Percentiles rank a stretch among this genome's conserved stretches.
These are phyloP conservation scores for Chiloscyllium plagiosum DNA, from an alignment of 2,113 vertebrate genomes.

Conservation along the genomic window DNA sequence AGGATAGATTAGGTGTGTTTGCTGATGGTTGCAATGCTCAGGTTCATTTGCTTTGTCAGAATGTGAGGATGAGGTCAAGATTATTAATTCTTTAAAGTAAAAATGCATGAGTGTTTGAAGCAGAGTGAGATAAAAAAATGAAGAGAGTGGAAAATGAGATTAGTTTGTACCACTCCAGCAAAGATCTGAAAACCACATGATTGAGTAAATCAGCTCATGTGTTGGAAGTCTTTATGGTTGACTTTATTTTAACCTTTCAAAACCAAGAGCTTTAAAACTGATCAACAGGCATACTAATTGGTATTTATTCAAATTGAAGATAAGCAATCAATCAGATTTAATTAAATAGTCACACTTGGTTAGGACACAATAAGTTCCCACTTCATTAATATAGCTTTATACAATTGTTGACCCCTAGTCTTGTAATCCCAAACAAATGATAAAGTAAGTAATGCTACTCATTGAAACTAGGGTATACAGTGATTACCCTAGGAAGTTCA, in stretches of 20 bases:
- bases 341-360: neutral
- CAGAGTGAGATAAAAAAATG: neutral
- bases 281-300: neutral
- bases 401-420: neutral
- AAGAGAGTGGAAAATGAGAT: neutral
- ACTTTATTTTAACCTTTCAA: neutral
- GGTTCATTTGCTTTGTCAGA: neutral
- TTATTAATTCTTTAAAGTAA: neutral
- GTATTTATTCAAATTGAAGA: neutral
- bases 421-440: neutral
- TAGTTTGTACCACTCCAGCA: neutral
- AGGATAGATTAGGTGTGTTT: neutral
- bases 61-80: neutral
- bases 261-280: neutral
- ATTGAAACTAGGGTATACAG: neutral
- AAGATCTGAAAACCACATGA: neutral
- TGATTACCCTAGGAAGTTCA: neutral
- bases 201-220: neutral
- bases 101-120: neutral
- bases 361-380: too few relatives aligned
- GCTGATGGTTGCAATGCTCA: neutral
- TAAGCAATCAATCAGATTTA: neutral
- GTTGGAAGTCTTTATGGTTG: neutral
- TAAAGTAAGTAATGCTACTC: neutral
- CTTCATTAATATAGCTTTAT: neutral